Evolutionary conservation across 1,140 invertebrate genomes (phyloP).

Genomic region (Vanessa tameamea): DNA sequence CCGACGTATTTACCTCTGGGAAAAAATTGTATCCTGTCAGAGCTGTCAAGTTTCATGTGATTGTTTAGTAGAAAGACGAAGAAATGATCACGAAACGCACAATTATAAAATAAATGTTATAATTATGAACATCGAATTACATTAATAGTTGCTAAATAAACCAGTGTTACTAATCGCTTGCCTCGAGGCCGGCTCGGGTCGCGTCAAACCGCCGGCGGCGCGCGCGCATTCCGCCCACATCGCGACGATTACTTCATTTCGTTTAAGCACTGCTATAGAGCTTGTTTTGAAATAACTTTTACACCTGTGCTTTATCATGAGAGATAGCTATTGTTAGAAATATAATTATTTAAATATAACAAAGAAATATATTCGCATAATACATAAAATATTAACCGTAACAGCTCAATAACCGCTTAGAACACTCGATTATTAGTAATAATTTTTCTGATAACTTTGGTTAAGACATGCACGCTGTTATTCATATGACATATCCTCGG

Average conservation of each 20-base stretch:
- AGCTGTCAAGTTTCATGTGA: not conserved
- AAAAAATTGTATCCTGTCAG: not conserved
- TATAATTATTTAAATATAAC: too few species aligned
- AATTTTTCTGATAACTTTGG: not conserved
- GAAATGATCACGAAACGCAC: not conserved
- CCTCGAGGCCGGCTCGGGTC: slow-evolving; percentile 24
- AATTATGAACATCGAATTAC: slow-evolving; percentile 20
- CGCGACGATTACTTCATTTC: slow-evolving; percentile 24
- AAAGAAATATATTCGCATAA: too few species aligned
- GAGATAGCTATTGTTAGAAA: not conserved
- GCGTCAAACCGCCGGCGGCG: slow-evolving; percentile 43
- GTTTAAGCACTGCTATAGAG: slow-evolving; percentile 19
- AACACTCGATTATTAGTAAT: not conserved
- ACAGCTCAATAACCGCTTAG: too few species aligned
- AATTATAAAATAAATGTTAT: slow-evolving; percentile 11
- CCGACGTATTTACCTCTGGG: not conserved
- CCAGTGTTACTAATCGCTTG: slow-evolving; percentile 30
- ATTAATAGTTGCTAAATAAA: slow-evolving; percentile 38
- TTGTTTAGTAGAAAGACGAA: not conserved
- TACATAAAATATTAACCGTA: too few species aligned
- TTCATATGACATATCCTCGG: too few species aligned
- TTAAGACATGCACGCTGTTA: too few species aligned
- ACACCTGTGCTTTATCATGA: slow-evolving; percentile 16
- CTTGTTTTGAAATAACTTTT: slow-evolving; percentile 12
- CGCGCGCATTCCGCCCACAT: slow-evolving; percentile 26